Evolutionary conservation across 2,113 vertebrate genomes (phyloP).

Genomic region (Myxocyprinus asiaticus): DNA sequence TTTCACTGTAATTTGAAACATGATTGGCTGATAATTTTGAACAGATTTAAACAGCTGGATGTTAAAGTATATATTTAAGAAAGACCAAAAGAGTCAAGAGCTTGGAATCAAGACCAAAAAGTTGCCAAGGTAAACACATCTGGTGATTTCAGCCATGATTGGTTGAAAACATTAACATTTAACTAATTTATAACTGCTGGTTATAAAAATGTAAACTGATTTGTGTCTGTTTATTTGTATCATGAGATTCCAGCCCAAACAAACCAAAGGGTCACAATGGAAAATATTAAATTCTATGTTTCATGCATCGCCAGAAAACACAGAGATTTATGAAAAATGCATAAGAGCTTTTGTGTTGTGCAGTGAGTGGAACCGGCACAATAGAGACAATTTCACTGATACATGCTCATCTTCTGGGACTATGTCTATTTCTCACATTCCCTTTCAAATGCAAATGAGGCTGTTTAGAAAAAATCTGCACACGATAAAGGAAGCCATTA

Average conservation of each 20-base stretch:
- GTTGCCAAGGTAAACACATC: too few relatives aligned
- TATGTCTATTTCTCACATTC: conserved; percentile 23
- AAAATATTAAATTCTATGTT: conserved; percentile 6
- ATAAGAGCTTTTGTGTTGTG: neutral
- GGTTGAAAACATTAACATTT: neutral
- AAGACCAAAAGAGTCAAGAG: too few relatives aligned
- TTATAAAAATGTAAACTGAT: too few relatives aligned
- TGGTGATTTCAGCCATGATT: neutral
- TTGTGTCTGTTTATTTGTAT: too few relatives aligned
- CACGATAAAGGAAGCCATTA: neutral
- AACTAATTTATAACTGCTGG: too few relatives aligned
- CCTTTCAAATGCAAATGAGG: conserved; percentile 47
- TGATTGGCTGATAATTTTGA: too few relatives aligned
- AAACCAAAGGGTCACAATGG: conserved; percentile 4
- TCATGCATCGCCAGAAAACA: conserved; percentile 20
- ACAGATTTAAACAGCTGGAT: too few relatives aligned
- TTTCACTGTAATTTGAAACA: too few relatives aligned
- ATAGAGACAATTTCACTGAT: conserved; percentile 9
- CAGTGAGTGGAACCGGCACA: neutral
- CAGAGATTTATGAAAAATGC: conserved; percentile 21
- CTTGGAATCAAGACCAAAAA: too few relatives aligned
- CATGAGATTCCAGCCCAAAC: conserved; percentile 7
- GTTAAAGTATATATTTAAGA: too few relatives aligned
- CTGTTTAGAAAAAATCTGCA: conserved; percentile 32
- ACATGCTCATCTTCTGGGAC: conserved; percentile 30